Percentiles rank a stretch among this genome's conserved stretches.
These are phyloP conservation scores for Brachionus manjavacas DNA, from an alignment of 1,140 invertebrate species.

Conservation along the genomic window DNA sequence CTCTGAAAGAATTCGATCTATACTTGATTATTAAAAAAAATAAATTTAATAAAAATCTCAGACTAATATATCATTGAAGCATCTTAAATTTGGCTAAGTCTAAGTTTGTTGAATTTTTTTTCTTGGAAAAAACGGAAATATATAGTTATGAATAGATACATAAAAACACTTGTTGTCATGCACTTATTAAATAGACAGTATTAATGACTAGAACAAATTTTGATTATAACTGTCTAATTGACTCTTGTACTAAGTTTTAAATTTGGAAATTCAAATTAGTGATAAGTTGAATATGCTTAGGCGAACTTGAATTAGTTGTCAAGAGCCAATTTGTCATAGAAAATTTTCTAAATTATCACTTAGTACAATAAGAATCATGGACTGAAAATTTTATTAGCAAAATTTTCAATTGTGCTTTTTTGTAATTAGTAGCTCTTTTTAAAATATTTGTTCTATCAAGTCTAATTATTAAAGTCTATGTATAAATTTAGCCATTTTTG, in stretches of 20 bases:
- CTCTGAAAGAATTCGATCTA: background rate
- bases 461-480: background rate
- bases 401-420: background rate
- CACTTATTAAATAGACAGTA: background rate
- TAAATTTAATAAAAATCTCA: background rate
- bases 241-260: background rate
- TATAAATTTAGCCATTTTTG: background rate
- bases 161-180: background rate
- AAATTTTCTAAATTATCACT: background rate
- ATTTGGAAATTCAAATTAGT: background rate
- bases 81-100: background rate
- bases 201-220: background rate
- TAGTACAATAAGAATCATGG: background rate
- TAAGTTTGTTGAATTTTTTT: background rate
- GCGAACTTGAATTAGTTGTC: background rate
- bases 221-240: background rate
- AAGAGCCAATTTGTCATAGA: background rate
- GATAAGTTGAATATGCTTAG: background rate
- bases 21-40: background rate
- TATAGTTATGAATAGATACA: background rate
- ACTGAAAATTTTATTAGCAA: background rate
- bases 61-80: background rate
- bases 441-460: background rate
- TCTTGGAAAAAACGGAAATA: background rate
- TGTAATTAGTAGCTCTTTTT: background rate